phyloP scores from a whole-genome alignment of 2,113 vertebrate genomes.

The Amazona vittata region DNA sequence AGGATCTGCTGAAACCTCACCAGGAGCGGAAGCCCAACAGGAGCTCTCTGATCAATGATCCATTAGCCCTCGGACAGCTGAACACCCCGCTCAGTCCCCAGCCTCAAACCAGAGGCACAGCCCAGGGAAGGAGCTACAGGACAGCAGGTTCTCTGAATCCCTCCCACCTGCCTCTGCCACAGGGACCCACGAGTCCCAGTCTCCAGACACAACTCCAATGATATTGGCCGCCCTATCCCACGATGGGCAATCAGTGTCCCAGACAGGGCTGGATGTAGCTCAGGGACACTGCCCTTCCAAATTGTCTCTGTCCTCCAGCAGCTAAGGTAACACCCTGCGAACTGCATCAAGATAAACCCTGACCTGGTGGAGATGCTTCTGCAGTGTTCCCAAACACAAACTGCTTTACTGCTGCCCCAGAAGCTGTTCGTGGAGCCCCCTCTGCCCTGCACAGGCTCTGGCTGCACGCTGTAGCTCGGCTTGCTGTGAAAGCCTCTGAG shows the following conservation, averaged over 20 bases:
- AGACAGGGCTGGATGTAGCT: neutral
- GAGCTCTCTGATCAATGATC: neutral
- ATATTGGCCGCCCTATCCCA: neutral
- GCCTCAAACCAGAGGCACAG: neutral
- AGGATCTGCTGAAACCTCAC: slow-evolving; percentile 57
- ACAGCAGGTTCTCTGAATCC: neutral
- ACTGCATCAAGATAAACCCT: rapidly evolving
- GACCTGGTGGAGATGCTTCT: neutral
- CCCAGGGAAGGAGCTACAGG: neutral
- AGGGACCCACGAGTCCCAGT: neutral
- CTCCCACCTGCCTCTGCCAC: neutral
- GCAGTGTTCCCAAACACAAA: neutral
- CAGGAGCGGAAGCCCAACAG: neutral
- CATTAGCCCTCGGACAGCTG: neutral
- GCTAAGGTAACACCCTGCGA: neutral
- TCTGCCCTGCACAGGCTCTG: rapidly evolving
- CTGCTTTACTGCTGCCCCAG: neutral
- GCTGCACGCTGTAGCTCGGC: neutral
- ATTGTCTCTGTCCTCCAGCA: rapidly evolving
- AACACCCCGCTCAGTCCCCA: neutral
- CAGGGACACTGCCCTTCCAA: rapidly evolving
- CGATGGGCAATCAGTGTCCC: neutral
- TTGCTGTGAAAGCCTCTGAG: neutral
- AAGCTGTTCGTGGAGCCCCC: rapidly evolving
- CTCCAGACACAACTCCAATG: neutral